phyloP scores from a whole-genome alignment of 2,797 vertebrate genomes.

The Carapus acus region DNA sequence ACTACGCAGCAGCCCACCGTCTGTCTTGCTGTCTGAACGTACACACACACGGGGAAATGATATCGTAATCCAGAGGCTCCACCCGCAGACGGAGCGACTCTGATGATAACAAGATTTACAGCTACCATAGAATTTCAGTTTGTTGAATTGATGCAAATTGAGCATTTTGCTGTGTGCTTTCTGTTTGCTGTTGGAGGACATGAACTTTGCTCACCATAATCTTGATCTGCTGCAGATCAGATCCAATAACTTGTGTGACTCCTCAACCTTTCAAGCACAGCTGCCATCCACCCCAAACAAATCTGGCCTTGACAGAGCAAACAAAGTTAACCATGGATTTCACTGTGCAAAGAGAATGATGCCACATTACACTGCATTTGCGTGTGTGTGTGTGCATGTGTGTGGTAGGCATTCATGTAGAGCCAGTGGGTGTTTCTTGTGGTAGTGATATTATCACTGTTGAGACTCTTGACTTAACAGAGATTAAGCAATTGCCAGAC shows the following conservation, averaged over 20 bases:
- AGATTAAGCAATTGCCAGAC: conserved; percentile 29
- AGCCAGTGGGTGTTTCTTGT: neutral
- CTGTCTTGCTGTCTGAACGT: too few species aligned
- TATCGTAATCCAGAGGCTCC: too few species aligned
- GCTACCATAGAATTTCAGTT: too few species aligned
- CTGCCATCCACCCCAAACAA: neutral
- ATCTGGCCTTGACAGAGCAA: neutral
- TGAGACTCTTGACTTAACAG: conserved; percentile 37
- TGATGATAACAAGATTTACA: neutral
- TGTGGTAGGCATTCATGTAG: neutral
- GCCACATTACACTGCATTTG: neutral
- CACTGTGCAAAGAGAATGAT: too few species aligned
- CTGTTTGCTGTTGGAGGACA: too few species aligned
- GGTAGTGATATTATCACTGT: conserved; percentile 7
- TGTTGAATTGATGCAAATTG: too few species aligned
- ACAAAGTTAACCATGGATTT: too few species aligned
- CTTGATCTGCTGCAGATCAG: neutral
- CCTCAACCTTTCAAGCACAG: neutral
- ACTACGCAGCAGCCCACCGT: too few species aligned
- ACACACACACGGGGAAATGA: too few species aligned
- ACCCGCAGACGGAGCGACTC: too few species aligned
- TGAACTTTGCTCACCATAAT: neutral
- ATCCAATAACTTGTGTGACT: neutral
- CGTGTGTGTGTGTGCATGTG: neutral
- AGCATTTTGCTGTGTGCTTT: too few species aligned